phyloP scores from a whole-genome alignment of 92 coral and sea anemone species.

The Blastomussa wellsi region DNA sequence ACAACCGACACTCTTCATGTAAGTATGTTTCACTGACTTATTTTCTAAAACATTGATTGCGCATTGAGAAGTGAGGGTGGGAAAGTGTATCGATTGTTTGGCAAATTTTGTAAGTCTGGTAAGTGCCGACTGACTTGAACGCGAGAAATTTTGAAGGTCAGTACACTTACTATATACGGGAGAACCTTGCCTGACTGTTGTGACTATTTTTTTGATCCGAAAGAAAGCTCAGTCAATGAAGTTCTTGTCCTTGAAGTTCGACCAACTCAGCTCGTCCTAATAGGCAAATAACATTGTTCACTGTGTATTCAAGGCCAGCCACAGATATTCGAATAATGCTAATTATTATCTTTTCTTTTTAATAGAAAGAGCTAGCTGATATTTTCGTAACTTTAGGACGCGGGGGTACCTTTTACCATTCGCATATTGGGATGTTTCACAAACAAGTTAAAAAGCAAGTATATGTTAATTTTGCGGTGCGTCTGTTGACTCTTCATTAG shows the following conservation, averaged over 20 bases:
- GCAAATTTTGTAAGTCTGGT: too few species aligned
- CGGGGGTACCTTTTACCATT: not conserved
- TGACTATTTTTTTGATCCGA: too few species aligned
- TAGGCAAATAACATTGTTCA: too few species aligned
- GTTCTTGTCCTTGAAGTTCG: too few species aligned
- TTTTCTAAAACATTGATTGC: not conserved
- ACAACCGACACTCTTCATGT: not conserved
- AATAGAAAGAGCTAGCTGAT: not conserved
- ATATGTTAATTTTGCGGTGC: not conserved
- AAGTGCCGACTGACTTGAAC: too few species aligned
- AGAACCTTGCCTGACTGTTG: too few species aligned
- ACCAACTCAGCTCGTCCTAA: too few species aligned
- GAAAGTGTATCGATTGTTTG: not conserved
- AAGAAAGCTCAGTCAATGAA: too few species aligned
- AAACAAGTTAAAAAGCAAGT: not conserved
- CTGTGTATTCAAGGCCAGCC: too few species aligned
- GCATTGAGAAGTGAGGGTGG: not conserved
- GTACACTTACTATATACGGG: too few species aligned
- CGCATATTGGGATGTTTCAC: not conserved
- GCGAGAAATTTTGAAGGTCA: too few species aligned
- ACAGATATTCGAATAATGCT: too few species aligned
- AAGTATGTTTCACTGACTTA: not conserved
- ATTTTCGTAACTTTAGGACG: not conserved
- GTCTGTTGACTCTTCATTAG: not conserved
- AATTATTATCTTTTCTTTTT: not conserved